Evolutionary conservation across 2,888 invertebrate species (phyloP).

Genomic region (Notodonta ziczac): DNA sequence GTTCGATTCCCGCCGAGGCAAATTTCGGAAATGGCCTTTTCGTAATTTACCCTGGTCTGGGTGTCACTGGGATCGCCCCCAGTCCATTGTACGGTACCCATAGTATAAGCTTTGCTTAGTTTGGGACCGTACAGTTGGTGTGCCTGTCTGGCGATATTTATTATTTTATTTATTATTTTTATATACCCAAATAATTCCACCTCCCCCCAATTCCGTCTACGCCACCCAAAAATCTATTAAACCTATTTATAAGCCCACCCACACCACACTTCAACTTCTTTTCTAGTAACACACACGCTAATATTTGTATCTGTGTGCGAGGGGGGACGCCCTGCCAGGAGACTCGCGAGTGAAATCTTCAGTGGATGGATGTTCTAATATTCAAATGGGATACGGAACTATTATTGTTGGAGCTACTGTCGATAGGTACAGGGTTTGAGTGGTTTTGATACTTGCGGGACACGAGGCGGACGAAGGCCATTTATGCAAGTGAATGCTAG

Average conservation of each 20-base stretch:
- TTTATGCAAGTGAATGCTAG: too few species aligned
- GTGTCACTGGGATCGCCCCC: too few species aligned
- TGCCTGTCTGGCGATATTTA: too few species aligned
- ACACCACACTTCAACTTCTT: constrained; percentile 5
- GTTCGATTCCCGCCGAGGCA: too few species aligned
- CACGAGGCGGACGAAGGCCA: not conserved
- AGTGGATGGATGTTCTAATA: constrained; percentile 84
- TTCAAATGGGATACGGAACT: constrained; percentile 85
- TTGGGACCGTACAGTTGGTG: too few species aligned
- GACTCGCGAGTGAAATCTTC: constrained; percentile 72
- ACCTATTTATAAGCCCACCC: constrained; percentile 7
- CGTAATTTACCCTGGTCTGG: too few species aligned
- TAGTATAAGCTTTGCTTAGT: too few species aligned
- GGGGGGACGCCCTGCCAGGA: constrained; percentile 41
- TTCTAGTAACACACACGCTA: constrained; percentile 3
- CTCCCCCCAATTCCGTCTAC: not conserved
- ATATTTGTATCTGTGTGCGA: constrained; percentile 40
- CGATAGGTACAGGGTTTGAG: constrained; percentile 62
- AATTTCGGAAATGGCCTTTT: too few species aligned
- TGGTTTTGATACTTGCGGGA: constrained; percentile 57
- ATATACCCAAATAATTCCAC: too few species aligned
- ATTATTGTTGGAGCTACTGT: constrained; percentile 85
- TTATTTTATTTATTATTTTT: too few species aligned
- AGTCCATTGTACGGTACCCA: too few species aligned
- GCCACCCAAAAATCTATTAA: constrained; percentile 8